These are phyloP conservation scores for Gulo gulo DNA, from an alignment of 2,113 vertebrate species.

Conservation along the genomic window DNA sequence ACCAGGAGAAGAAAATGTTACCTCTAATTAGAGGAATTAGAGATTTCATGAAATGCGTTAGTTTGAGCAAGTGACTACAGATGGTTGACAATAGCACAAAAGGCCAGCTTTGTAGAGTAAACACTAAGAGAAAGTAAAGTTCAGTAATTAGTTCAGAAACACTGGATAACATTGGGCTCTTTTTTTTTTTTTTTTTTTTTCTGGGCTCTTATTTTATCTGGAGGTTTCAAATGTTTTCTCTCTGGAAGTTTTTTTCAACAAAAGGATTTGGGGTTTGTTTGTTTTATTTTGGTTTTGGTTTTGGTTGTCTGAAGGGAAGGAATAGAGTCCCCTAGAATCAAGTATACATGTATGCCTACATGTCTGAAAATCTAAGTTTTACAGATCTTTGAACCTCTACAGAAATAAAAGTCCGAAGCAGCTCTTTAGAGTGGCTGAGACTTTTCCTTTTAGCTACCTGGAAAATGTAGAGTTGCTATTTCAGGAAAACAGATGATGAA, in stretches of 20 bases:
- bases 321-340: background rate
- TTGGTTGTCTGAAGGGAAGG: background rate
- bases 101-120: background rate
- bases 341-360: background rate
- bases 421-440: background rate
- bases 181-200: too few relatives aligned
- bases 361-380: background rate
- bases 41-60: background rate
- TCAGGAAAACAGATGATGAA: slow-evolving; percentile 53
- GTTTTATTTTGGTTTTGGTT: background rate
- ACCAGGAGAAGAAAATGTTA: background rate
- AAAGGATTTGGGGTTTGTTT: background rate
- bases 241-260: background rate
- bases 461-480: slow-evolving; percentile 59
- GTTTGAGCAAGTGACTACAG: background rate
- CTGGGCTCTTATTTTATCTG: background rate
- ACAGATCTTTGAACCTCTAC: background rate
- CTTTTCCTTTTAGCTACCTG: slow-evolving; percentile 61
- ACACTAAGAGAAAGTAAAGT: background rate
- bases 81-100: background rate
- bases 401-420: slow-evolving; percentile 18
- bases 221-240: background rate
- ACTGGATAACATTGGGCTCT: background rate
- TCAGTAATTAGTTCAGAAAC: background rate
- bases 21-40: background rate